Base-by-base conservation (phyloP, 1,140 invertebrate genomes). In the Eueides isabella region DNA sequence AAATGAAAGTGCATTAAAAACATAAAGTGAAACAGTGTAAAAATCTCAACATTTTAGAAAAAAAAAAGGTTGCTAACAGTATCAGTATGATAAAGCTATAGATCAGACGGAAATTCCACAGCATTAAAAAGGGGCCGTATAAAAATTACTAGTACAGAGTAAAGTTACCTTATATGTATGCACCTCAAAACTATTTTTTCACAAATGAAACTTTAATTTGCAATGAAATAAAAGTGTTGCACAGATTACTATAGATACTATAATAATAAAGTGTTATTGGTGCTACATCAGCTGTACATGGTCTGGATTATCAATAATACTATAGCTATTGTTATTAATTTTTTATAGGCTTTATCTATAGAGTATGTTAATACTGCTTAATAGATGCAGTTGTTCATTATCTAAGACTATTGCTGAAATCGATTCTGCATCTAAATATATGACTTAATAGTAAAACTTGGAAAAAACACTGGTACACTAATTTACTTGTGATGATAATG, bases 341-440 rank as follows among this genome's bases (percentile, higher is more conserved):
- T 61, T 72, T 66, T 72, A 74, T 71, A 64, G 63, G 72, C 71
- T 76, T 76, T 75, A 66, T 75, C 67, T 73, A 77, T 72, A 79
- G 76, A 78, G 82, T 82, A 87, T 69, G 67, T 87, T 88, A 89
- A 89, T 91, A 88, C 89, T 91, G 87, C 83, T 89, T 83, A 77
- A 82, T 77, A 86, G 85, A 85, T 83, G 84, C 84, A 85, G 84
- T 82, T 74, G 68, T 48, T 67, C 70, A 31, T 75, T 75, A 79
- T 68, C 65, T 75, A 77, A 70, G 26, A 77, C 68, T 73, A 71
- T 62, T 73, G 71, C 33, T 73, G 71, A 55, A 55, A 74, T 71
- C 44, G 68, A 71, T 67, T 29, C 75, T 73, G 82, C 79, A 81
- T 84, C 77, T 81, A 77, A 74, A 70, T 76, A 35, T 77, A 82